Conservation (phyloP, 2,113 vertebrate genomes). For the Lepus americanus region DNA sequence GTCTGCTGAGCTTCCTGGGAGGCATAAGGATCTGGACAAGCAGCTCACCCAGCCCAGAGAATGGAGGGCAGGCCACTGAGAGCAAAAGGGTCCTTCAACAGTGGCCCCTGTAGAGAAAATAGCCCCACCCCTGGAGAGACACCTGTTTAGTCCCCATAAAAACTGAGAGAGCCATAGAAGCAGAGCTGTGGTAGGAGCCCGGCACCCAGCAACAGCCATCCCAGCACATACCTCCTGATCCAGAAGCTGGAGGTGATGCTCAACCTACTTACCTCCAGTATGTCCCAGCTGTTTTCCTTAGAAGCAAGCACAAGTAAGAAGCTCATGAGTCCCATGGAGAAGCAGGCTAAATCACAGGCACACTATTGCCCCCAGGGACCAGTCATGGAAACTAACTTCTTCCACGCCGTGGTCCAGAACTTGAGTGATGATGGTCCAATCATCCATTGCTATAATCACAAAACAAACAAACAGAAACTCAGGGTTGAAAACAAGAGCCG, state of each 20-base stretch:
- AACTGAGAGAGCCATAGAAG: constrained; percentile 87
- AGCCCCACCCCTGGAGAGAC: constrained; percentile 78
- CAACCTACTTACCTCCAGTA: constrained; percentile 93
- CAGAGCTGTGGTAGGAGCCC: constrained; percentile 82
- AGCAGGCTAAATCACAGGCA: constrained; percentile 91
- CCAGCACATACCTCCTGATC: constrained; percentile 92
- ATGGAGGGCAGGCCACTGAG: constrained; percentile 85
- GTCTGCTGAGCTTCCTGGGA: constrained; percentile 75
- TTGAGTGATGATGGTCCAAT: constrained; percentile 85
- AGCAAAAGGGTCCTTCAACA: constrained; percentile 86
- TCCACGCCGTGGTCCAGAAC: constrained; percentile 85
- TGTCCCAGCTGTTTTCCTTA: constrained; percentile 92
- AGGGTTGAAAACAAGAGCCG: background rate
- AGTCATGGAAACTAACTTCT: constrained; percentile 91
- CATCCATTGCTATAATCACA: background rate
- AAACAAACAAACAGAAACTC: background rate
- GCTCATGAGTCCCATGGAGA: constrained; percentile 91
- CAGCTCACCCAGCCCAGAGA: constrained; percentile 81
- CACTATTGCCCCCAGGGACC: constrained; percentile 89
- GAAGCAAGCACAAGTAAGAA: constrained; percentile 94
- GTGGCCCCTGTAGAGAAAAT: constrained; percentile 92
- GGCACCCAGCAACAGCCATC: constrained; percentile 84
- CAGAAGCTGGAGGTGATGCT: constrained; percentile 96
- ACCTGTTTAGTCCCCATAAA: constrained; percentile 85
- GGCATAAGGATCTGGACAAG: constrained; percentile 84